phyloP scores from a whole-genome alignment of 2,113 vertebrate species.

The Rallus limicola region DNA sequence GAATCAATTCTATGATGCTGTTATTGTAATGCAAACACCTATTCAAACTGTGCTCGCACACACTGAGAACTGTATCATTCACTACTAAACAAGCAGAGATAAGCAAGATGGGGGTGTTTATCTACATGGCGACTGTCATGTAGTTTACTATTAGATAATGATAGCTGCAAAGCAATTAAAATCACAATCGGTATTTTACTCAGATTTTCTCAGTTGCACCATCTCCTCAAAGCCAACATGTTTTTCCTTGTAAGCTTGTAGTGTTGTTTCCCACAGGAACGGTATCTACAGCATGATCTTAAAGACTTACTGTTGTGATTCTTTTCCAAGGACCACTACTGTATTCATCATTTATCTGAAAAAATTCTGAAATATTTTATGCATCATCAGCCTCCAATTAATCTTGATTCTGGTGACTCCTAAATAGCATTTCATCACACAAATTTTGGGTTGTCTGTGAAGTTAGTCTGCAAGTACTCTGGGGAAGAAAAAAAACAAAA shows the following conservation, averaged over 20 bases:
- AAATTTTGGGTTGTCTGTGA: background rate
- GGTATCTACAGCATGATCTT: background rate
- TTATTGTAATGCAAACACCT: background rate
- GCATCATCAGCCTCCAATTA: background rate
- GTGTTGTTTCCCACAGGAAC: background rate
- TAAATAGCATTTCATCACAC: background rate
- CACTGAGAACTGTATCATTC: background rate
- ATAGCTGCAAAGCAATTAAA: background rate
- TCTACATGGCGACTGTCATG: background rate
- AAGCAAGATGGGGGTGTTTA: background rate
- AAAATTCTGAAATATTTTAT: background rate
- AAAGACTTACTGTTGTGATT: background rate
- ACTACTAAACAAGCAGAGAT: background rate
- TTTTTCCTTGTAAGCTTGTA: background rate
- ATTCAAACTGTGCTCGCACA: background rate
- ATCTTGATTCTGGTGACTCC: background rate
- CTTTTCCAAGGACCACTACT: background rate
- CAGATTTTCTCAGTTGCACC: background rate
- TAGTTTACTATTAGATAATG: background rate
- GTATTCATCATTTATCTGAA: background rate
- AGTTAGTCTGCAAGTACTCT: background rate
- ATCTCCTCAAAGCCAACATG: background rate
- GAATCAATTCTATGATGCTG: no score
- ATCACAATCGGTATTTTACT: background rate
- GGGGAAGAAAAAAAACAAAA: background rate